A percentile compares a stretch with the other conserved stretches of the same genome.
These are phyloP conservation scores for Eremophila alpestris DNA, from an alignment of 2,797 vertebrate species.

Conservation along the genomic window DNA sequence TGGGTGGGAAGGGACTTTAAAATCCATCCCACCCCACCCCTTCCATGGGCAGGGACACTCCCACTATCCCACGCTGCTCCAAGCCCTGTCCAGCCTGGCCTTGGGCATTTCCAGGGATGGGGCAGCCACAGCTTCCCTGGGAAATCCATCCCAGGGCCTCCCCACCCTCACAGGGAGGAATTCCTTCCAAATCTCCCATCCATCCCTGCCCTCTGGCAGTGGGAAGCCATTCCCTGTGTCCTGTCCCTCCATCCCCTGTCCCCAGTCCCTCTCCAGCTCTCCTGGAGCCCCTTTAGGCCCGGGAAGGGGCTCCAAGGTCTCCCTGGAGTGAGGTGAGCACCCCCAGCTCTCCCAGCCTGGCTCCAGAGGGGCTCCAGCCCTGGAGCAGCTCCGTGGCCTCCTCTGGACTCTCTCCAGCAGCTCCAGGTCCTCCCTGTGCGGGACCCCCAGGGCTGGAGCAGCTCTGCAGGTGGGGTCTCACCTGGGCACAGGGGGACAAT, in stretches of 20 bases:
- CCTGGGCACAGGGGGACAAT: neutral
- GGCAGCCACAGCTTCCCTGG: neutral
- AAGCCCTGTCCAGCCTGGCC: neutral
- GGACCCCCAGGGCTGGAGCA: neutral
- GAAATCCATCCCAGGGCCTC: neutral
- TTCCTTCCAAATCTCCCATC: neutral
- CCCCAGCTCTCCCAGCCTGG: neutral
- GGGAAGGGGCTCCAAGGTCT: neutral
- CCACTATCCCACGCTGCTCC: neutral
- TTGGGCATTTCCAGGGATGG: neutral
- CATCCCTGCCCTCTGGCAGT: neutral
- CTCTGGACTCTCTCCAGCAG: neutral
- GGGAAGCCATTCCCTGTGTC: neutral
- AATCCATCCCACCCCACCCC: neutral
- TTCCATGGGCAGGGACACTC: neutral
- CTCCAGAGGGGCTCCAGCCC: neutral
- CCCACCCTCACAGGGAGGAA: fast-evolving
- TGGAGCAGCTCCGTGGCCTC: neutral
- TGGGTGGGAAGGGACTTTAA: neutral
- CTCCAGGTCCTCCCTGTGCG: neutral
- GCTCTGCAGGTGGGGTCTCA: neutral
- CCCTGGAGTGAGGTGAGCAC: neutral
- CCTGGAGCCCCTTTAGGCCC: neutral
- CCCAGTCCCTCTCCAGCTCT: neutral
- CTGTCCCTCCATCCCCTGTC: neutral